Percentiles rank a stretch among this genome's conserved stretches.
These are phyloP conservation scores for Drosophila yooni DNA, from an alignment of 2,888 invertebrate genomes.

Conservation along the genomic window DNA sequence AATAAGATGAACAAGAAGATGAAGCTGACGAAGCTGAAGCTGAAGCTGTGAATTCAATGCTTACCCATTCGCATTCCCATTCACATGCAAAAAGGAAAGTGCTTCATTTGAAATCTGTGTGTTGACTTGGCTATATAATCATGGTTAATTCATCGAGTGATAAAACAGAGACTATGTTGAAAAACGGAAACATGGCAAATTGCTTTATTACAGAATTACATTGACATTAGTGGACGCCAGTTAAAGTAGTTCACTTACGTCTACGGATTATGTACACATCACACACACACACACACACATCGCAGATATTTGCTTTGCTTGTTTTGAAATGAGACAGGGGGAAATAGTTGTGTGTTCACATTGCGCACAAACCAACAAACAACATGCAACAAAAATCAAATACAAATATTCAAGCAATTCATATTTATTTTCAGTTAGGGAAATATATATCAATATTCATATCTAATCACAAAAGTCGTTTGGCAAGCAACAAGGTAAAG, in stretches of 20 bases:
- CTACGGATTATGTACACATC: slow-evolving; percentile 26
- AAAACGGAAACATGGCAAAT: slow-evolving; percentile 39
- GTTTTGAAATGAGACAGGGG: slow-evolving; percentile 64
- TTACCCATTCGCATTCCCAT: slow-evolving; percentile 41
- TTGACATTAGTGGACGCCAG: slow-evolving; percentile 46
- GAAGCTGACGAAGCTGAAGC: slow-evolving; percentile 55
- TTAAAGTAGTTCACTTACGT: slow-evolving; percentile 31
- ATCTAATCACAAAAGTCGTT: neutral
- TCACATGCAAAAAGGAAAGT: slow-evolving; percentile 49
- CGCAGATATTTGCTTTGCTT: slow-evolving; percentile 20
- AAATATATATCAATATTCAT: neutral
- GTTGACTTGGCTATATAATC: slow-evolving; percentile 23
- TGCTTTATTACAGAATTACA: slow-evolving; percentile 52
- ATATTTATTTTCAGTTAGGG: neutral
- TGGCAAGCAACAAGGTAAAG: neutral
- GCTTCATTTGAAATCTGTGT: slow-evolving; percentile 9
- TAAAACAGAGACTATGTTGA: slow-evolving; percentile 16
- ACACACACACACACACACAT: slow-evolving; percentile 5
- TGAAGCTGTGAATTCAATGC: slow-evolving; percentile 49
- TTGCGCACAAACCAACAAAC: slow-evolving; percentile 7
- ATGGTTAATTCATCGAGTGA: slow-evolving; percentile 35
- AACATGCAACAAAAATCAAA: slow-evolving; percentile 15
- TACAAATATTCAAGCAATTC: neutral
- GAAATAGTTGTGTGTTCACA: slow-evolving; percentile 50
- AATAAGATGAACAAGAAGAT: slow-evolving; percentile 16